Base-by-base conservation (phyloP, 2,888 invertebrate species). In the Campoletis raptor region DNA sequence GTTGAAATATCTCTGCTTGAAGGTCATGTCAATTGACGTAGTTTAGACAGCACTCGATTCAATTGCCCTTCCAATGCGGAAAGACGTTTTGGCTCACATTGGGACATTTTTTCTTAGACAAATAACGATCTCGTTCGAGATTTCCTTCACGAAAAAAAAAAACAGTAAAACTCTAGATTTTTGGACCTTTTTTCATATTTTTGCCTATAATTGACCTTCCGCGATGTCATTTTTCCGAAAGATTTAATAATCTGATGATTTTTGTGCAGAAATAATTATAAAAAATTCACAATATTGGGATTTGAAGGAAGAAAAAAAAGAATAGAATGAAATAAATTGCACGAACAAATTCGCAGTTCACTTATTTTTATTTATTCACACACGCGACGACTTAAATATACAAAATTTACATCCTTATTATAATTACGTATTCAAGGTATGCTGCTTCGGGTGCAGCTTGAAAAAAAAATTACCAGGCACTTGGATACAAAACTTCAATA, bases 311-410 rank as follows among this genome's bases (percentile, higher is more conserved):
- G n/a, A n/a, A n/a, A n/a, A n/a, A 36, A n/a, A 24, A n/a, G 12
- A 54, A 52, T n/a, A 2, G 21, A 42, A 8, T 40, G 10, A 42
- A 40, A 69, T 30, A 5, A 9, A 61, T 30, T 15, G 15, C 3
- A 6, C 61, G 30, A 30, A 61, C 1, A 15, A 36, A 21, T 10
- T n/a, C 42, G 6, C 37, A 9, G 9, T 45, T 6, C 37, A 67
- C 69, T 54, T 40, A 0, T 24, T 18, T 42, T 61, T 57, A 54
- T 69, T 80, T 72, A 80, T 64, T 72, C 70, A 80, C 64, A 70
- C 79, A 72, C 72, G 36, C 52, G 8, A 80, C 52, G 8, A 80
- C 40, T 70, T 80, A 72, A 80, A 80, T 69, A n/a, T 64, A 61
- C 72, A 54, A 52, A 78, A 54, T 73, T 54, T 78, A 70, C 64